Evolutionary conservation across 2,797 vertebrate species (phyloP).

Genomic region (Microctenopoma lineatum): DNA sequence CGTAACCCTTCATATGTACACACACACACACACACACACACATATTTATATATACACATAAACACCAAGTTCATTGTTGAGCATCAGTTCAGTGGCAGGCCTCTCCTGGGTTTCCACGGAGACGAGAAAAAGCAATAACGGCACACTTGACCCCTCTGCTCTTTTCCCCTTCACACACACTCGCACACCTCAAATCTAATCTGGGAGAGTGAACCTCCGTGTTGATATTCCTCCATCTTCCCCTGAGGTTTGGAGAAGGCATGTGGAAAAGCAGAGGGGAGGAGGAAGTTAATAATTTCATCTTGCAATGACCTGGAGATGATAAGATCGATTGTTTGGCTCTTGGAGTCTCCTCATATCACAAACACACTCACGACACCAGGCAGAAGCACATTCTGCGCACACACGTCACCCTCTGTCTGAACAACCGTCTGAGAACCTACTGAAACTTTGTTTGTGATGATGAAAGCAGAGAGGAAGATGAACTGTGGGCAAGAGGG

Average conservation of each 20-base stretch:
- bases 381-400: constrained; percentile 23
- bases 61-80: constrained; percentile 54
- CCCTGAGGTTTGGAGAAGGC: constrained; percentile 55
- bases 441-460: constrained; percentile 39
- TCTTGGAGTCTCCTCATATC: constrained; percentile 45
- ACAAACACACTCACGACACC: constrained; percentile 21
- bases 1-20: constrained; percentile 54
- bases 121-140: constrained; percentile 82
- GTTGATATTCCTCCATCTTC: constrained; percentile 65
- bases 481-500: constrained; percentile 29
- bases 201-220: constrained; percentile 65
- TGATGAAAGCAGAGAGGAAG: constrained; percentile 14
- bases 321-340: constrained; percentile 69
- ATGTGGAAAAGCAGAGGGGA: constrained; percentile 31
- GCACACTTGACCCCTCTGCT: constrained; percentile 79
- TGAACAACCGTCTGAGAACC: constrained; percentile 26
- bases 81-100: constrained; percentile 56
- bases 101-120: constrained; percentile 72
- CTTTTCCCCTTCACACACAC: constrained; percentile 61
- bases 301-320: constrained; percentile 65
- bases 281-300: constrained; percentile 75
- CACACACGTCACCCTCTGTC: constrained; percentile 18
- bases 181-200: constrained; percentile 79
- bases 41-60: background rate
- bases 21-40: constrained; percentile 5